phyloP scores from a whole-genome alignment of 1,140 invertebrate genomes.

The Eurosta solidaginis region DNA sequence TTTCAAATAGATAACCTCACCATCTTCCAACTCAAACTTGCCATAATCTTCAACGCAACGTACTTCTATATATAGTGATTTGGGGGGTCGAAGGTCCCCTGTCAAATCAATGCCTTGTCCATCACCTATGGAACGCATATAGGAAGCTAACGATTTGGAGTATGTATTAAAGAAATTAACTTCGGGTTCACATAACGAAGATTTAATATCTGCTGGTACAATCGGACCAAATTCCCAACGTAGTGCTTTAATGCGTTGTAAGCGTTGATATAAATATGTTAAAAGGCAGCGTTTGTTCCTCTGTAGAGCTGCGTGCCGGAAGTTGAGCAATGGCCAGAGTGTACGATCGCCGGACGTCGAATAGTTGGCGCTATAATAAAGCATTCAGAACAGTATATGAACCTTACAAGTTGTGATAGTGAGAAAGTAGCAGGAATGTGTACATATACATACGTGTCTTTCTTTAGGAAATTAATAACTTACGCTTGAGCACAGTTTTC shows the following conservation, averaged over 20 bases:
- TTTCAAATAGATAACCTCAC: constrained; percentile 83
- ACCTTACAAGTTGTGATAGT: neutral
- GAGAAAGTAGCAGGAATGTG: neutral
- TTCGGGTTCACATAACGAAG: constrained; percentile 81
- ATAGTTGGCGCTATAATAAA: constrained; percentile 42
- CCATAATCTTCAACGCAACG: constrained; percentile 89
- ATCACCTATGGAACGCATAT: constrained; percentile 87
- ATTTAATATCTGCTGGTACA: constrained; percentile 81
- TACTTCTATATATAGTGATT: constrained; percentile 90
- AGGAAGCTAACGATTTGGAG: constrained; percentile 82
- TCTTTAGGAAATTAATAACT: constrained; percentile 56
- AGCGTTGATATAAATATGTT: constrained; percentile 85
- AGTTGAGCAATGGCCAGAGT: constrained; percentile 72
- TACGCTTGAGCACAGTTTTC: constrained; percentile 78
- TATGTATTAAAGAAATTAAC: constrained; percentile 87
- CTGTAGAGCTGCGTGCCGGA: constrained; percentile 82
- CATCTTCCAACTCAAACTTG: constrained; percentile 91
- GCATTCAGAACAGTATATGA: neutral
- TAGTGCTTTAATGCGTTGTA: constrained; percentile 78
- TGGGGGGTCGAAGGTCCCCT: constrained; percentile 87
- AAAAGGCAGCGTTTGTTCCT: constrained; percentile 89
- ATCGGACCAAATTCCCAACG: constrained; percentile 94
- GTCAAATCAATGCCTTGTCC: constrained; percentile 83
- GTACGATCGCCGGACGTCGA: constrained; percentile 55
- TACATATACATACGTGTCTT: neutral